Conservation (phyloP, 2,797 vertebrate species). For the Taeniopygia guttata region DNA sequence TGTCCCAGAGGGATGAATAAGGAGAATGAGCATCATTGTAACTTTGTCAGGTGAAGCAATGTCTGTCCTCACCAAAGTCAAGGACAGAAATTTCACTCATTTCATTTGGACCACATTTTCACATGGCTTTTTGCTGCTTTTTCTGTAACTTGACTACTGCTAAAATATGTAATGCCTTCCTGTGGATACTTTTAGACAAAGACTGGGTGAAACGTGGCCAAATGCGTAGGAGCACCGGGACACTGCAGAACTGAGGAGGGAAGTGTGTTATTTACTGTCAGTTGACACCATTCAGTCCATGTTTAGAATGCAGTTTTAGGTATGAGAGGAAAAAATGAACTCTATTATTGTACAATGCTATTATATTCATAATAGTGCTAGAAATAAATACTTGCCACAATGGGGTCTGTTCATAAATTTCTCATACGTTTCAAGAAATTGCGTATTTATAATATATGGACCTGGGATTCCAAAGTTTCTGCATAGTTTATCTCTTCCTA, state of each 20-base stretch:
- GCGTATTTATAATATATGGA: not conserved
- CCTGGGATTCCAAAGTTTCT: not conserved
- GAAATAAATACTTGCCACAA: not conserved
- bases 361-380: not conserved
- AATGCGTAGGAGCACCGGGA: not conserved
- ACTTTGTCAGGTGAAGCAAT: not conserved
- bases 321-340: not conserved
- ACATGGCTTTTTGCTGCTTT: not conserved
- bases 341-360: not conserved
- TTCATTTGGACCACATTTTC: not conserved
- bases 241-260: not conserved
- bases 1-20: constrained; percentile 1
- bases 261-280: not conserved
- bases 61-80: not conserved
- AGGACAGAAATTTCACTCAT: not conserved
- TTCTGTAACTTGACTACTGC: not conserved
- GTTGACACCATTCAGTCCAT: not conserved
- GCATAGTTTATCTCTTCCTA: not conserved
- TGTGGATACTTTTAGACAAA: not conserved
- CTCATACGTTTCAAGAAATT: not conserved
- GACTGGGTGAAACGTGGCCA: not conserved
- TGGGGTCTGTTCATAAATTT: not conserved
- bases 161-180: not conserved
- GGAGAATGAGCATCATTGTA: not conserved
- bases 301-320: not conserved